Conservation (phyloP, 2,113 vertebrate species). For the Crocuta crocuta region DNA sequence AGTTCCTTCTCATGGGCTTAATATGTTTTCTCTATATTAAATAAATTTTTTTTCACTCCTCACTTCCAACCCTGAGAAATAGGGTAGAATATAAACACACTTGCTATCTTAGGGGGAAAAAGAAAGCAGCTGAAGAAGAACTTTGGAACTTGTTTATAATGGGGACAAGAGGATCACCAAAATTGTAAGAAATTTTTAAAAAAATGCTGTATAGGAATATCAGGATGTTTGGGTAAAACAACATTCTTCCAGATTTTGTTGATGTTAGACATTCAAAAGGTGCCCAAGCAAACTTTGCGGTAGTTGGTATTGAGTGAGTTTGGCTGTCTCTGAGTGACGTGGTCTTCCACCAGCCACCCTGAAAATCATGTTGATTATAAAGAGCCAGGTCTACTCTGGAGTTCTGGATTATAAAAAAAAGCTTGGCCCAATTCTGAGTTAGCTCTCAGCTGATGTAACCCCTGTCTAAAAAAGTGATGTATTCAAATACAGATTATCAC, state of each 20-base stretch:
- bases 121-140: neutral
- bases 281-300: neutral
- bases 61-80: neutral
- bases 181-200: neutral
- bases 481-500: neutral
- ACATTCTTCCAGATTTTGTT: neutral
- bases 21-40: conserved; percentile 19
- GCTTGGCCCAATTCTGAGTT: neutral
- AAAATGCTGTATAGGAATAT: neutral
- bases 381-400: neutral
- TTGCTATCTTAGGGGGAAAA: neutral
- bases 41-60: neutral
- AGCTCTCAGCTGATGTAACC: neutral
- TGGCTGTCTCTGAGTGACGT: neutral
- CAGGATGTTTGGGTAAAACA: neutral
- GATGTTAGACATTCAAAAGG: neutral
- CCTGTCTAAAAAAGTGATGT: neutral
- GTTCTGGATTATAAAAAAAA: neutral
- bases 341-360: neutral
- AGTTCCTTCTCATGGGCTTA: neutral
- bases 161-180: neutral
- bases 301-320: neutral
- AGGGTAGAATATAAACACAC: neutral
- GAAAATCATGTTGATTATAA: neutral
- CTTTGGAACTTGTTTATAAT: neutral